Evolutionary conservation across 2,113 vertebrate species (phyloP).

Genomic region (Dissostichus mawsoni): DNA sequence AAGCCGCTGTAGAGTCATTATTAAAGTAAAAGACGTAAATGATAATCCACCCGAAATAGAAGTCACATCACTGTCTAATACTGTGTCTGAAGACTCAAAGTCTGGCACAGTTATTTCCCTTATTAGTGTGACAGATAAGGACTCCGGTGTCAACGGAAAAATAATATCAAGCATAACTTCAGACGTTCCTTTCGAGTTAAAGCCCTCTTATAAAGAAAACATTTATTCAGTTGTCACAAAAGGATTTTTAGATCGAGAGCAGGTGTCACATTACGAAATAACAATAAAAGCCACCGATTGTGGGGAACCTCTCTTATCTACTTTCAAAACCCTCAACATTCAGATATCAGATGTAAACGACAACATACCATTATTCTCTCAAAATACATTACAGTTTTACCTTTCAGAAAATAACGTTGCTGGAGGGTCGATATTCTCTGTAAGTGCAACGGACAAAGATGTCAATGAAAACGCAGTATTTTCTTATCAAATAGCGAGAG

Average conservation of each 20-base stretch:
- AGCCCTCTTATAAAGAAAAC: conserved; percentile 75
- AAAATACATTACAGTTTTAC: conserved; percentile 63
- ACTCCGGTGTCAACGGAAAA: conserved; percentile 78
- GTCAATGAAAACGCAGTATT: conserved; percentile 68
- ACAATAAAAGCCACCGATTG: conserved; percentile 71
- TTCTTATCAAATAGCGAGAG: conserved; percentile 62
- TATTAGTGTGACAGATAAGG: conserved; percentile 76
- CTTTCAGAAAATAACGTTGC: conserved; percentile 76
- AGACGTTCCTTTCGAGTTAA: conserved; percentile 72
- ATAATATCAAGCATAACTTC: conserved; percentile 80
- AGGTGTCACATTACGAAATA: conserved; percentile 64
- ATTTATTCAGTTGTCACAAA: conserved; percentile 74
- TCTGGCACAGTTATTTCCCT: conserved; percentile 75
- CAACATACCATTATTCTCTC: conserved; percentile 71
- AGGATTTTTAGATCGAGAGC: too few relatives aligned
- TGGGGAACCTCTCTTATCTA: conserved; percentile 61
- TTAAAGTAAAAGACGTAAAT: conserved; percentile 77
- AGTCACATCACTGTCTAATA: conserved; percentile 89
- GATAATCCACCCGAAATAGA: conserved; percentile 90
- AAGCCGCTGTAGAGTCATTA: conserved; percentile 66
- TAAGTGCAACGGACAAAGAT: conserved; percentile 73
- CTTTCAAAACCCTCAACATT: conserved; percentile 65
- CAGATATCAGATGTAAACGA: conserved; percentile 80
- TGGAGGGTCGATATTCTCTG: conserved; percentile 65
- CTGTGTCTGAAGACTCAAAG: conserved; percentile 72